These are phyloP conservation scores for Calameuta filiformis DNA, from an alignment of 2,888 invertebrate genomes.

Conservation along the genomic window DNA sequence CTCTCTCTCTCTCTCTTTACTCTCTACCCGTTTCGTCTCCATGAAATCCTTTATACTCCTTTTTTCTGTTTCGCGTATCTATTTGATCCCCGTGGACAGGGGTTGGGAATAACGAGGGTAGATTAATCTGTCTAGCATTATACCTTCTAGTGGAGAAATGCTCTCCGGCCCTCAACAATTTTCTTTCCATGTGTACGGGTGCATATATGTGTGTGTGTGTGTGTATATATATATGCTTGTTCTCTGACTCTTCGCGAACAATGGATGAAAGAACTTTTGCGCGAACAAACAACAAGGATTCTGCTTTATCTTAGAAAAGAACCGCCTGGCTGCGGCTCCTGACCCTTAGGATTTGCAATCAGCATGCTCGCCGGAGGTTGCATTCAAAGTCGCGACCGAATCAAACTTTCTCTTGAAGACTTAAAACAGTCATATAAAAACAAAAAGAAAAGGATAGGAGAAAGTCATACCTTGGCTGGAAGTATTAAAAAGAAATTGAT, in stretches of 20 bases:
- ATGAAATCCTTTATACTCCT: constrained; percentile 34
- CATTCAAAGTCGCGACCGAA: background rate
- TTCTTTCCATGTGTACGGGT: background rate
- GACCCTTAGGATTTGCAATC: constrained; percentile 5
- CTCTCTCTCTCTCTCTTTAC: constrained; percentile 16
- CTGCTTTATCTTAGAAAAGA: constrained; percentile 6
- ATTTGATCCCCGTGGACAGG: background rate
- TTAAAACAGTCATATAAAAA: background rate
- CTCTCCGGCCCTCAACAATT: background rate
- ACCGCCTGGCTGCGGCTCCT: background rate
- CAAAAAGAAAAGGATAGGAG: background rate
- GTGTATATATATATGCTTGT: too few species aligned
- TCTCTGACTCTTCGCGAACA: constrained; percentile 2
- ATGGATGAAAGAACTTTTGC: constrained; percentile 19
- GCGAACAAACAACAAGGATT: constrained; percentile 21
- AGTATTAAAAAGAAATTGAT: background rate
- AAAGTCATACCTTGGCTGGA: background rate
- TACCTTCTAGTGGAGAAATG: background rate
- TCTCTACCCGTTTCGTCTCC: constrained; percentile 33
- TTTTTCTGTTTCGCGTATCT: background rate
- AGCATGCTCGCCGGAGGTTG: background rate
- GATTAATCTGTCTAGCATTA: background rate
- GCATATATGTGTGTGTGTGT: too few species aligned
- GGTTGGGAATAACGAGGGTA: background rate
- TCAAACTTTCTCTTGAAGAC: background rate